Evolutionary conservation across 2,888 invertebrate species (phyloP).

Genomic region (Mimachlamys varia): DNA sequence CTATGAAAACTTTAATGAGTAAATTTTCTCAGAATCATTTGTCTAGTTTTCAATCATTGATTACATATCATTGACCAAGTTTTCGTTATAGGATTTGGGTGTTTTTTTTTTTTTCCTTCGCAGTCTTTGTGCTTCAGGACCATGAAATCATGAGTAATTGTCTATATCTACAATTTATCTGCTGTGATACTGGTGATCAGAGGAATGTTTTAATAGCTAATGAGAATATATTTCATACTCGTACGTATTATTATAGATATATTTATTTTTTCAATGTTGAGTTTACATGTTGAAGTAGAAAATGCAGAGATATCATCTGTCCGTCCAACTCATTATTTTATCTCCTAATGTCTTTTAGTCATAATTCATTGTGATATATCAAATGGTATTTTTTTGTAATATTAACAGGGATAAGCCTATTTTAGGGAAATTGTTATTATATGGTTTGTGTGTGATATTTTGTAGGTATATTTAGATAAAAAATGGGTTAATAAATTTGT

Average conservation of each 20-base stretch:
- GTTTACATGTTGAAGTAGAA: constrained; percentile 36
- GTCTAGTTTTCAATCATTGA: constrained; percentile 2
- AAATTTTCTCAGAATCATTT: constrained; percentile 32
- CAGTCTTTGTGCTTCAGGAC: background rate
- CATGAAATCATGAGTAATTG: background rate
- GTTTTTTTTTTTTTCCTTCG: background rate
- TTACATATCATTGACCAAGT: background rate
- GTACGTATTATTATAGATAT: constrained; percentile 7
- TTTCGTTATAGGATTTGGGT: constrained; percentile 13
- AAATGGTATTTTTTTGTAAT: constrained; percentile 18
- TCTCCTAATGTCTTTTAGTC: background rate
- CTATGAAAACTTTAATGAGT: background rate
- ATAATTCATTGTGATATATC: constrained; percentile 24
- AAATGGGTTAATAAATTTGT: background rate
- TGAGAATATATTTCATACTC: constrained; percentile 1
- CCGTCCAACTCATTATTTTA: constrained; percentile 23
- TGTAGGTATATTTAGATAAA: background rate
- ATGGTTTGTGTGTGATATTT: constrained; percentile 33
- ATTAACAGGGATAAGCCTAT: constrained; percentile 20
- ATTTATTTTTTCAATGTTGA: constrained; percentile 31
- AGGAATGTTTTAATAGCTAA: background rate
- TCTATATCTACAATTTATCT: background rate
- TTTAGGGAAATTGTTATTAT: constrained; percentile 15
- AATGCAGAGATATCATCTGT: background rate
- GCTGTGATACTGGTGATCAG: constrained; percentile 9